Evolutionary conservation across 2,113 vertebrate genomes (phyloP).

Genomic region (Alectura lathami): DNA sequence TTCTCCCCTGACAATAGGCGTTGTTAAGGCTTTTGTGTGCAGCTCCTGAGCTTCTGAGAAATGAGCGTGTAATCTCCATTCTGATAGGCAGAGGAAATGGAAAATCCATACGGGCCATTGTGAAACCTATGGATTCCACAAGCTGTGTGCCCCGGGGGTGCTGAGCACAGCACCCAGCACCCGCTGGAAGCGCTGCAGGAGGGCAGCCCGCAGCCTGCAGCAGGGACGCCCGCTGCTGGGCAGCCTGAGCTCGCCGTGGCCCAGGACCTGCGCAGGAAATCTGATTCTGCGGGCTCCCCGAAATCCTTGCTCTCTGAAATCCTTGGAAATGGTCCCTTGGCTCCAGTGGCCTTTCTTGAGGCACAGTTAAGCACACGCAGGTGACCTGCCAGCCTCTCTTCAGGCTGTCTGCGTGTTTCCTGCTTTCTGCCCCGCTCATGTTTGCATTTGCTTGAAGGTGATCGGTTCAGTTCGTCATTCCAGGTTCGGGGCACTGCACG

Average conservation of each 20-base stretch:
- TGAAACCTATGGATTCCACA: background rate
- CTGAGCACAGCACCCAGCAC: background rate
- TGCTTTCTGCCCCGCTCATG: background rate
- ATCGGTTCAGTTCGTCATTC: background rate
- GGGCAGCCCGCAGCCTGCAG: accelerated
- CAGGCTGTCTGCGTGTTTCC: background rate
- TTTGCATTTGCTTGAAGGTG: background rate
- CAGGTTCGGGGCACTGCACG: constrained; percentile 6
- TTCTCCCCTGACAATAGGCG: constrained; percentile 73
- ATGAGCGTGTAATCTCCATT: constrained; percentile 64
- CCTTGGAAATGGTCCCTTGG: background rate
- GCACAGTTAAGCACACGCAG: too few species aligned
- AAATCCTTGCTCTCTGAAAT: background rate
- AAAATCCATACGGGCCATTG: constrained; percentile 68
- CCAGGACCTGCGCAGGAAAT: accelerated
- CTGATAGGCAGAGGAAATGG: constrained; percentile 56
- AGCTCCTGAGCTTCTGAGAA: constrained; percentile 29
- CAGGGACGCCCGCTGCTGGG: background rate
- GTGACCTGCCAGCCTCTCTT: background rate
- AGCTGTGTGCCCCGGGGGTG: background rate
- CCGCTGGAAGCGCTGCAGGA: accelerated
- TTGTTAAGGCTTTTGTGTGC: constrained; percentile 76
- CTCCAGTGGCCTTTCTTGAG: background rate
- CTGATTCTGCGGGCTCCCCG: background rate
- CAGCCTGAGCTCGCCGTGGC: background rate